Conservation (phyloP, 2,888 invertebrate genomes). For the Tachystola acroxantha region DNA sequence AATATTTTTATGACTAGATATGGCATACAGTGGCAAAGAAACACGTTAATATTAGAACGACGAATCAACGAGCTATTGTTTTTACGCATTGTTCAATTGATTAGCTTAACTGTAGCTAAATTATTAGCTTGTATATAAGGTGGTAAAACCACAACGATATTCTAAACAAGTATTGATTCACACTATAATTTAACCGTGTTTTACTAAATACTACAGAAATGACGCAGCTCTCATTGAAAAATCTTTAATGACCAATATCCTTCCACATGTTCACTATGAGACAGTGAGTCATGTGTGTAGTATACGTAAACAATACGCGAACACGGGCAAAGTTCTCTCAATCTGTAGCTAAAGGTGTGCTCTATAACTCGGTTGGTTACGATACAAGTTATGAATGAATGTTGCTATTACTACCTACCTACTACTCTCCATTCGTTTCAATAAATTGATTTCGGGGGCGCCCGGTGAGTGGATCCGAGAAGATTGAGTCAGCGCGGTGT, state of each 20-base stretch:
- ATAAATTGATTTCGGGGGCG: conserved; percentile 38
- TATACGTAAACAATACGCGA: conserved; percentile 43
- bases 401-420: conserved; percentile 34
- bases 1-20: too few relatives aligned
- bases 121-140: too few relatives aligned
- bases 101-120: too few relatives aligned
- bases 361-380: conserved; percentile 45
- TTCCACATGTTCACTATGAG: conserved; percentile 31
- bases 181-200: conserved; percentile 17
- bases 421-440: conserved; percentile 23
- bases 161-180: too few relatives aligned
- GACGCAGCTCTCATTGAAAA: conserved; percentile 52
- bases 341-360: conserved; percentile 28
- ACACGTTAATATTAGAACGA: too few relatives aligned
- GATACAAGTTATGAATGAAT: conserved; percentile 59
- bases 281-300: conserved; percentile 34
- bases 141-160: too few relatives aligned
- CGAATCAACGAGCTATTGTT: too few relatives aligned
- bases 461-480: conserved; percentile 31
- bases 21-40: too few relatives aligned
- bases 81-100: too few relatives aligned
- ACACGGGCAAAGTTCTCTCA: conserved; percentile 33
- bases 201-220: conserved; percentile 39
- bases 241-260: conserved; percentile 44
- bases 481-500: conserved; percentile 30